phyloP scores from a whole-genome alignment of 2,888 invertebrate genomes.

The Drosophila eohydei region DNA sequence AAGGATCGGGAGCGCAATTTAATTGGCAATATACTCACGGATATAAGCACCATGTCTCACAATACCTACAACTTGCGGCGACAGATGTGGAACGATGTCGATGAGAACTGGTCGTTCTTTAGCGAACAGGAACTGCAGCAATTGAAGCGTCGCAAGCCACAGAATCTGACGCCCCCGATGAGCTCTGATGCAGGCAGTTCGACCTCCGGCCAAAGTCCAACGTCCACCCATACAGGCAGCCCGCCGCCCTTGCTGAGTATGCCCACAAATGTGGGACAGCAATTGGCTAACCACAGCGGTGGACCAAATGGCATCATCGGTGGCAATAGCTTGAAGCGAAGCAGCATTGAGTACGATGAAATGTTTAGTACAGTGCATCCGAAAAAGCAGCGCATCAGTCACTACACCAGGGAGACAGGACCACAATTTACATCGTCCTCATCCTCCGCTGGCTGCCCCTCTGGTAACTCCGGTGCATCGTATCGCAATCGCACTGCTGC shows the following conservation, averaged over 20 bases:
- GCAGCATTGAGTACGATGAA: constrained; percentile 86
- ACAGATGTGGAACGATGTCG: constrained; percentile 96
- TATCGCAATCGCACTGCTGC: constrained; percentile 56
- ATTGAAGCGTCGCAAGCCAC: constrained; percentile 95
- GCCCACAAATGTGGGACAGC: constrained; percentile 31
- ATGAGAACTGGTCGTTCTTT: constrained; percentile 97
- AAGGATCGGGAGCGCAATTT: constrained; percentile 92
- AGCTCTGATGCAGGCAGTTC: constrained; percentile 93
- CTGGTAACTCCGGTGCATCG: constrained; percentile 26
- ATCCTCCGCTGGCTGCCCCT: constrained; percentile 12
- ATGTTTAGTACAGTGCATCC: constrained; percentile 83
- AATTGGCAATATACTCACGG: constrained; percentile 91
- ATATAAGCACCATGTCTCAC: constrained; percentile 91
- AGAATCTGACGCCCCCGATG: constrained; percentile 95
- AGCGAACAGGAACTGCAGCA: constrained; percentile 94
- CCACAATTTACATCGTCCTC: constrained; percentile 15
- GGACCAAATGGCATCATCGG: constrained; percentile 26
- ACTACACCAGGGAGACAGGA: constrained; percentile 88
- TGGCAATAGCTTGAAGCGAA: constrained; percentile 85
- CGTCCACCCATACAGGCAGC: constrained; percentile 90
- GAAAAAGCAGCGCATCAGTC: constrained; percentile 95
- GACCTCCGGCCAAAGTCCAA: constrained; percentile 92
- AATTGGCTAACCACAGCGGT: constrained; percentile 10
- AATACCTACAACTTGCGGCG: constrained; percentile 95
- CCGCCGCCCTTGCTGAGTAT: constrained; percentile 87